Base-by-base conservation (phyloP, 2,888 invertebrate genomes). In the Agonum fuliginosum region DNA sequence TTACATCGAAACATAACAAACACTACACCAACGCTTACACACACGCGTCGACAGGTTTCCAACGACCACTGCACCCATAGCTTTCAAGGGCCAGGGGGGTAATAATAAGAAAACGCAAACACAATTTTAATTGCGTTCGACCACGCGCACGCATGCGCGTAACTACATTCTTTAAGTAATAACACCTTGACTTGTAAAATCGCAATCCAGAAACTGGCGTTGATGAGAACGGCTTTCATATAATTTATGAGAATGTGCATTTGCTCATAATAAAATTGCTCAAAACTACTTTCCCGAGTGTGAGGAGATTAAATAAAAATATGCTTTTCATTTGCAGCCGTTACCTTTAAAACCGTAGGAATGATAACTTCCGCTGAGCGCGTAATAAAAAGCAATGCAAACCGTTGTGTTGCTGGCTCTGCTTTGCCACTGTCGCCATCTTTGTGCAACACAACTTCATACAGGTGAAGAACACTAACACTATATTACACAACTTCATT, bases 301-400 rank as follows among this genome's bases (percentile, higher is more conserved):
- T 70, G 70, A 70, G 70, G 48, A 70, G 70, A 70, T 70, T 70
- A 70, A 46, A 70, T 70, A 70, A 70, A 70, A 70, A 70, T 70
- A 70, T 70, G 70, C 70, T 70, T 70, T 70, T 70, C 70, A 70
- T 70, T 70, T 70, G 70, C 70, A 70, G 70, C 70, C 70, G 70
- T 70, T 70, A 70, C 70, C 46, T 70, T 67, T 70, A 70, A 70
- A 70, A 70, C 70, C 70, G 43, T 20, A 70, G 70, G 46, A 70
- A 70, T 70, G 70, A 70, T 70, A 70, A 70, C 70, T 70, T 70
- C 70, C 46, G 46, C 41, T 30, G 41, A 20, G 37, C 46, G 10
- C 27, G 70, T 70, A 70, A 70, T 70, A 70, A 70, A 70, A 70
- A 70, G 70, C 70, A 70, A 70, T 70, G 70, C 70, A 70, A 67